A percentile compares a stretch with the other conserved stretches of the same genome.
These are phyloP conservation scores for Halcyon badia DNA, from an alignment of 2,797 vertebrate species.

Conservation along the genomic window DNA sequence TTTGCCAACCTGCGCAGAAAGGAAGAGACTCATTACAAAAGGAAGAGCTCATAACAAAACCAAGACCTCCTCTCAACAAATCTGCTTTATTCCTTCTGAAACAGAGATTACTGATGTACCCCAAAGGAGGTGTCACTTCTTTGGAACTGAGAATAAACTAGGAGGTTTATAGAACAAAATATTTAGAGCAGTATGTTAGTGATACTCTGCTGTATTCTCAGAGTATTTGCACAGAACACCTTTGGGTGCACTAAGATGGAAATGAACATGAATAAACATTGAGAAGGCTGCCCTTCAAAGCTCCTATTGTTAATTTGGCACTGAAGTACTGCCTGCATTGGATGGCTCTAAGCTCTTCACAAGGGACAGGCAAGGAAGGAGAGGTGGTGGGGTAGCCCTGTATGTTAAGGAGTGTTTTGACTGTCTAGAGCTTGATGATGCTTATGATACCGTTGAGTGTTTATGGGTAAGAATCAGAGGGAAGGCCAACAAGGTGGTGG, in stretches of 20 bases:
- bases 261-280: background rate
- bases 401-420: too few species aligned
- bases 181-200: background rate
- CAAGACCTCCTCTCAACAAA: background rate
- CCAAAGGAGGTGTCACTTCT: background rate
- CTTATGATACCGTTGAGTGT: background rate
- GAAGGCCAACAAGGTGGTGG: background rate
- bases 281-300: background rate
- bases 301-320: background rate
- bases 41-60: background rate
- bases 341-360: background rate
- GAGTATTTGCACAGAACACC: background rate
- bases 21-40: background rate
- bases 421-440: background rate
- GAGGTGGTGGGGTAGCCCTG: fast-evolving
- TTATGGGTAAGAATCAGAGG: background rate
- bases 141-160: background rate
- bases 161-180: background rate
- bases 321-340: background rate
- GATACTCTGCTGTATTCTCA: background rate
- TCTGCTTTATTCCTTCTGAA: background rate
- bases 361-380: background rate
- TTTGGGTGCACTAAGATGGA: background rate
- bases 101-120: background rate
- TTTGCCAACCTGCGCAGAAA: background rate